Conservation (phyloP, 2,113 vertebrate species). For the Hypomesus transpacificus region DNA sequence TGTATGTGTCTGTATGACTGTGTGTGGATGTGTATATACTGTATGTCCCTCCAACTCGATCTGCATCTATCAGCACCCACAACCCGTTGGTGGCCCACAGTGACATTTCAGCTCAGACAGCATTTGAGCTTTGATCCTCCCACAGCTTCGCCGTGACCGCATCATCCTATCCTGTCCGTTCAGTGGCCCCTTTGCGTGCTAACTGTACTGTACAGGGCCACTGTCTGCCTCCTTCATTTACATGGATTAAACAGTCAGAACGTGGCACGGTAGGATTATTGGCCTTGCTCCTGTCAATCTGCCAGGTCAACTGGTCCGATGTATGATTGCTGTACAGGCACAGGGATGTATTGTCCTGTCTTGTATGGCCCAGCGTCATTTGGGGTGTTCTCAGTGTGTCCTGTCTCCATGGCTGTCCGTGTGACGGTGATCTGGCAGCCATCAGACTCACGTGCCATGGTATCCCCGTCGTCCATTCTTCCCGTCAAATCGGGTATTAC, state of each 20-base stretch:
- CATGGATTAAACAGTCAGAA: background rate
- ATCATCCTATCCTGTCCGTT: constrained; percentile 6
- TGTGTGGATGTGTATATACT: background rate
- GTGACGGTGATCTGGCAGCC: too few relatives aligned
- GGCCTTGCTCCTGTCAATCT: too few relatives aligned
- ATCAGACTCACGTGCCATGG: too few relatives aligned
- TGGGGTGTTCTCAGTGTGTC: too few relatives aligned
- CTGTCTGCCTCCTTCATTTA: background rate
- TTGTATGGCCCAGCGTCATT: too few relatives aligned
- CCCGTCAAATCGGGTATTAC: too few relatives aligned
- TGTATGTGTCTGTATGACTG: background rate
- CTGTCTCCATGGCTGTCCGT: too few relatives aligned
- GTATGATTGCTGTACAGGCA: too few relatives aligned
- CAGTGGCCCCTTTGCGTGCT: constrained; percentile 6
- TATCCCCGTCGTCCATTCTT: too few relatives aligned
- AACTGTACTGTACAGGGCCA: background rate
- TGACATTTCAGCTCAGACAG: constrained; percentile 23
- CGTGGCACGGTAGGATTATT: background rate
- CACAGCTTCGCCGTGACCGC: constrained; percentile 15
- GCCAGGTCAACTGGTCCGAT: too few relatives aligned
- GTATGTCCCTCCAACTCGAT: background rate
- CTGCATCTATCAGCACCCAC: too few relatives aligned
- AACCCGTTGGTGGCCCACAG: background rate
- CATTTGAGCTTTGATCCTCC: constrained; percentile 35
- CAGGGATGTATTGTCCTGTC: too few relatives aligned